Conservation (phyloP, 2,113 vertebrate genomes). For the Ctenodactylus gundi region DNA sequence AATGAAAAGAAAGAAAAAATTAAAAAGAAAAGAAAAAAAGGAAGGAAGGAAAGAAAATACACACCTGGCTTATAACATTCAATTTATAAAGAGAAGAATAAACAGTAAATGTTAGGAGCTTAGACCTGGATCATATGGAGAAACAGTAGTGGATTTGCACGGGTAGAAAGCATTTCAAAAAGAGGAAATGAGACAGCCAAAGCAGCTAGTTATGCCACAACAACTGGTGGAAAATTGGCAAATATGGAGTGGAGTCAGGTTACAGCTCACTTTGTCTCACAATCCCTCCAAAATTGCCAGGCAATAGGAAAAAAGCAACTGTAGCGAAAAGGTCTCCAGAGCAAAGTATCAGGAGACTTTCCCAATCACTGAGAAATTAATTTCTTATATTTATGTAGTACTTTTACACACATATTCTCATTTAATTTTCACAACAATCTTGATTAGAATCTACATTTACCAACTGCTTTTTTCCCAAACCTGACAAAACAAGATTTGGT, state of each 20-base stretch:
- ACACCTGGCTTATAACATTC: background rate
- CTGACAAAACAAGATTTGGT: conserved; percentile 2
- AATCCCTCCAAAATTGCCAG: background rate
- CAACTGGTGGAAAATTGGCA: background rate
- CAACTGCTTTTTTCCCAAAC: conserved; percentile 21
- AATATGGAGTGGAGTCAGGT: background rate
- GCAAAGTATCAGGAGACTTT: background rate
- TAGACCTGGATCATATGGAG: background rate
- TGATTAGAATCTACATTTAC: background rate
- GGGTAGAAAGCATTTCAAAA: background rate
- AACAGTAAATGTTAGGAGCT: background rate
- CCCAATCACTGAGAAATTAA: conserved; percentile 13
- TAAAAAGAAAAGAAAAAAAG: too few relatives aligned
- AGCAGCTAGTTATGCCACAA: conserved; percentile 6
- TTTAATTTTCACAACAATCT: conserved; percentile 19
- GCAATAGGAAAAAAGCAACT: too few relatives aligned
- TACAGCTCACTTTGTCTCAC: background rate
- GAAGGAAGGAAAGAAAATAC: too few relatives aligned
- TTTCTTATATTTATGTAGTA: background rate
- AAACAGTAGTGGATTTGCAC: background rate
- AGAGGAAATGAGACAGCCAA: background rate
- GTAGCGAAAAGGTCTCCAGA: background rate
- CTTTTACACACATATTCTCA: background rate
- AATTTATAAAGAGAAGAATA: background rate
- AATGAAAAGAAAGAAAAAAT: background rate